Base-by-base conservation (phyloP, 2,113 vertebrate genomes). In the Corvus cornix region DNA sequence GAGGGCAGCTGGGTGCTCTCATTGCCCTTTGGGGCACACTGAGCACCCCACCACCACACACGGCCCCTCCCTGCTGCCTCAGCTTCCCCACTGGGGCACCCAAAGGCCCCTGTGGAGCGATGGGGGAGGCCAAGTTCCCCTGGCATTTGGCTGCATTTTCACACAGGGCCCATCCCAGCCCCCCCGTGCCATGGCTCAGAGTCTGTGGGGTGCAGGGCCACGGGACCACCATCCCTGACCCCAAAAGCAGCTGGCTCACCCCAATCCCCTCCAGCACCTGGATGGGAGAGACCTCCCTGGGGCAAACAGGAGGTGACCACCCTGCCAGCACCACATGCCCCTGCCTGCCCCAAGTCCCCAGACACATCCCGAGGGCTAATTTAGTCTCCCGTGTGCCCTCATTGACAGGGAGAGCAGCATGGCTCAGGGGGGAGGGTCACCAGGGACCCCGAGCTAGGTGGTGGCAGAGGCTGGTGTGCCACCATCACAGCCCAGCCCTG, bases 131-230 rank as follows among this genome's bases (percentile, higher is more conserved):
- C 51, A 7, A 43, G 30, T 0, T 28, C 39, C 28, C n/a, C 15
- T 4, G 4, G 43, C 26, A 16, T 35, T 20, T 16, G 17, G 55
- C n/a, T 49, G n/a, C 23, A 3, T 22, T 39, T 49, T 35, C 73
- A 39, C 55, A 49, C 2, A 6, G 26, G 6, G 21, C 23, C 26
- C 13, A 2, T 13, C 49, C 51, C 60, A 62, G n/a, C 8, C 7
- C 11, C n/a, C 19, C 13, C 0, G 0, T 4, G 3, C 24, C 4
- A 0, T 1, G 17, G 37, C 67, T 26, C 1, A 1, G n/a, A 33
- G 20, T 53, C 27, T 21, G 12, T 0, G 6, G 43, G 30, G 18
- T 15, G 16, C 6, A 3, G 24, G 31, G 68, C 33, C 18, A 24
- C 0, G 0, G 59, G 23, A 66, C 21, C 44, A 51, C 39, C 58